phyloP scores from a whole-genome alignment of 2,888 invertebrate species.

The Scaptomyza tumidula region DNA sequence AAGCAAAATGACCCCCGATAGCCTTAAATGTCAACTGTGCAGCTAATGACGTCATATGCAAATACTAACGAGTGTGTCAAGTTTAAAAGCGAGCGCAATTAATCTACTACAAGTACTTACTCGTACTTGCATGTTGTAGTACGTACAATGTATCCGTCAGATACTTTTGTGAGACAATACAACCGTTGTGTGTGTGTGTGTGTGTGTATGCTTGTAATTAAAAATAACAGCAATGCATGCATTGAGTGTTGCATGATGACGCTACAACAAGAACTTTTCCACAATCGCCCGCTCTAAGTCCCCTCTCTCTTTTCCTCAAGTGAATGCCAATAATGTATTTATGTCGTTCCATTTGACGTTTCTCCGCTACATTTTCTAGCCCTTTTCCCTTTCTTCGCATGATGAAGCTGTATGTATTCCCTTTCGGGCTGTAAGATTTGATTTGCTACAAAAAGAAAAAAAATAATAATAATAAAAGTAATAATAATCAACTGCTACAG shows the following conservation, averaged over 20 bases:
- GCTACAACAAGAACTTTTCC: constrained; percentile 43
- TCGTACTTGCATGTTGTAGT: constrained; percentile 3
- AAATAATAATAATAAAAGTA: constrained; percentile 25
- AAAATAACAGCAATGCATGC: constrained; percentile 78
- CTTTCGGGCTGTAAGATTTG: constrained; percentile 47
- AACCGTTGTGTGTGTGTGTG: constrained; percentile 16
- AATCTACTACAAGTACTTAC: constrained; percentile 40
- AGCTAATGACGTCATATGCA: constrained; percentile 75
- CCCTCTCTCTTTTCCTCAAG: background rate
- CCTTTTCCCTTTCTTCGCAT: constrained; percentile 49
- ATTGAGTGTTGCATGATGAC: constrained; percentile 61
- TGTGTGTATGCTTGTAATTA: constrained; percentile 54
- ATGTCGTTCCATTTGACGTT: constrained; percentile 76
- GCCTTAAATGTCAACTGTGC: constrained; percentile 72
- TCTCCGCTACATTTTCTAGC: constrained; percentile 59
- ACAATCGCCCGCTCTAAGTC: background rate
- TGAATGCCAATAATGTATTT: constrained; percentile 53
- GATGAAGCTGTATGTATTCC: constrained; percentile 28
- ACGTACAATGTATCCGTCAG: constrained; percentile 35
- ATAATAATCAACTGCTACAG: constrained; percentile 14
- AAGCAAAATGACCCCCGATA: constrained; percentile 70
- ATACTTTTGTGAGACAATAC: constrained; percentile 60
- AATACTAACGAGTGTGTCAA: constrained; percentile 60
- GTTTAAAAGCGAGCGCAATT: constrained; percentile 68
- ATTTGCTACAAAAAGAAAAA: constrained; percentile 19